A percentile compares a stretch with the other conserved stretches of the same genome.
phyloP scores from a whole-genome alignment of 2,113 vertebrate species.

The Eleginops maclovinus region DNA sequence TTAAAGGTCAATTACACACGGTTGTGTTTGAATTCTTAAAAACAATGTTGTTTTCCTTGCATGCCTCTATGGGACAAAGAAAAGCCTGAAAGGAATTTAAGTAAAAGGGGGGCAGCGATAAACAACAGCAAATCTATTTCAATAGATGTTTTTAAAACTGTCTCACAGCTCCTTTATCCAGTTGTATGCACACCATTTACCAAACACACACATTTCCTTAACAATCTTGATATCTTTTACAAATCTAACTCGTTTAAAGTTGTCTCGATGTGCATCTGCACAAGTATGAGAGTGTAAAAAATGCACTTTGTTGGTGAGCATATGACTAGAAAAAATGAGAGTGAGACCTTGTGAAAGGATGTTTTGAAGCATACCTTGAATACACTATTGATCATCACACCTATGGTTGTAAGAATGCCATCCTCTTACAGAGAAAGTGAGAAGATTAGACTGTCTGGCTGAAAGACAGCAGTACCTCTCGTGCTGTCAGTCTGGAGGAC shows the following conservation, averaged over 20 bases:
- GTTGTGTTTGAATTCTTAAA: too few species aligned
- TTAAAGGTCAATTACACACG: too few species aligned
- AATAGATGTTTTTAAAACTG: background rate
- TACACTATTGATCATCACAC: background rate
- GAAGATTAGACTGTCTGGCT: conserved; percentile 35
- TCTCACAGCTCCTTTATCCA: background rate
- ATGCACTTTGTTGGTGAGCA: too few species aligned
- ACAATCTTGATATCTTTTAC: too few species aligned
- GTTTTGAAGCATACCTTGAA: too few species aligned
- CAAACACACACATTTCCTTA: background rate
- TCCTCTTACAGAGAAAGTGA: conserved; percentile 50
- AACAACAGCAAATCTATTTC: background rate
- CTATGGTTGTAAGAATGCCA: background rate
- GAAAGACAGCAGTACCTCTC: background rate
- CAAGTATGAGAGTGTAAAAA: too few species aligned
- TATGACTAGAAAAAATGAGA: too few species aligned
- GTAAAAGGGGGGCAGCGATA: background rate
- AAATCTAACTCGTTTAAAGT: too few species aligned
- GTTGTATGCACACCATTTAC: background rate
- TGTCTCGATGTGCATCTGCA: too few species aligned
- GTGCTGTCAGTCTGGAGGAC: conserved; percentile 32
- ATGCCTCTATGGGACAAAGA: background rate
- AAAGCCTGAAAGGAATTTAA: background rate
- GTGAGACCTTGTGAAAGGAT: too few species aligned
- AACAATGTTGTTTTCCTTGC: background rate